Evolutionary conservation across 2,888 invertebrate species (phyloP).

Genomic region (Eustalomyia histrio): DNA sequence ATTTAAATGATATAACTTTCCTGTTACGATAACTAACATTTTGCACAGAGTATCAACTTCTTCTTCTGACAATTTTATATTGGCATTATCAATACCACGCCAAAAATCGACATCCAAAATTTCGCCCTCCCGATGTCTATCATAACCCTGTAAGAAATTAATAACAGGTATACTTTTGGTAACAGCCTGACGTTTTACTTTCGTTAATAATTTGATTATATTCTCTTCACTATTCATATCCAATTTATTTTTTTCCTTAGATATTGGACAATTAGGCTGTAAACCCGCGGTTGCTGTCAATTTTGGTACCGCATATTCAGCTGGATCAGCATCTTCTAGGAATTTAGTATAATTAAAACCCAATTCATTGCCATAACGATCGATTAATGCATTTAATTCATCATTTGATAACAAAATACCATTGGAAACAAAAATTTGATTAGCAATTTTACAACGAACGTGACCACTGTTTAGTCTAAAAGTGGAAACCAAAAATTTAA

Average conservation of each 20-base stretch:
- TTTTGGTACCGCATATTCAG: constrained; percentile 75
- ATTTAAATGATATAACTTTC: background rate
- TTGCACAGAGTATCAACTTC: constrained; percentile 87
- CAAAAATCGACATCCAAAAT: constrained; percentile 85
- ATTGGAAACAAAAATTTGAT: constrained; percentile 85
- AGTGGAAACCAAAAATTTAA: too few species aligned
- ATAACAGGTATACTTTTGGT: constrained; percentile 83
- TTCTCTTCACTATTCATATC: constrained; percentile 81
- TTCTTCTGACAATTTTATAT: constrained; percentile 83
- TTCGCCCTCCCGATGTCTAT: constrained; percentile 83
- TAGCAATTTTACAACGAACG: constrained; percentile 85
- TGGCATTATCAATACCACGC: constrained; percentile 84
- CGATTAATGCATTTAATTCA: constrained; percentile 85
- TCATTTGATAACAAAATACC: constrained; percentile 84
- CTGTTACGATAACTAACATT: constrained; percentile 81
- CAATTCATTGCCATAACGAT: constrained; percentile 86
- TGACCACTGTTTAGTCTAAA: constrained; percentile 85
- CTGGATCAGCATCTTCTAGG: constrained; percentile 82
- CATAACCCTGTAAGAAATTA: constrained; percentile 85
- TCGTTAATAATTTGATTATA: constrained; percentile 86
- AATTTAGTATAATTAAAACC: constrained; percentile 88
- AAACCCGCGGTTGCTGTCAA: constrained; percentile 66
- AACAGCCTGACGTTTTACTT: constrained; percentile 86
- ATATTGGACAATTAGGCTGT: constrained; percentile 67
- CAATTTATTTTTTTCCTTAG: constrained; percentile 80